Base-by-base conservation (phyloP, 2,113 vertebrate species). In the Mastomys coucha region DNA sequence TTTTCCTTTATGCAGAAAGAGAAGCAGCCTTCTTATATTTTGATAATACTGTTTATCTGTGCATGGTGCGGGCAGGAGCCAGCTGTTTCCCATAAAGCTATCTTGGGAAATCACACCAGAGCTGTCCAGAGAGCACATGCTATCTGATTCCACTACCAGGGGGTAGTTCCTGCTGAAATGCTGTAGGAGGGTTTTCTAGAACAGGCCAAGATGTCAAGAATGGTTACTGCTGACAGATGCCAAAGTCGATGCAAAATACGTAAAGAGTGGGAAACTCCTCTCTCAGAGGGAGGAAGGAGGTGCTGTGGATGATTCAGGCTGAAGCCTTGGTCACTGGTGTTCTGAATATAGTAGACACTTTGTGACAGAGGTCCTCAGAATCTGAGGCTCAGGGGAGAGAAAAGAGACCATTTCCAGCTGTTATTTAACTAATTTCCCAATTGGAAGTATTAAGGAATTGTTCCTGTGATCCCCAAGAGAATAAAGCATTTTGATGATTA, bases 81-180 rank as follows among this genome's bases (percentile, higher is more conserved):
- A 76, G 91, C 92, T 98, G 94, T 96, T 94, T 97, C 84, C 93
- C 19, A 3, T 78, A 96, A 93, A 88, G 92, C 45, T 92, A 95
- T 49, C 77, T 95, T 39, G 20, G 88, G 86, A 98, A 98, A 92
- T 65, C 63, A 76, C 75, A 53, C 8, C 80, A 67, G 84, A 95
- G 89, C 84, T 84, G 19, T 94, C 94, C 95, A 89, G 49, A 91
- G 39, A 85, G 93, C 90, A 96, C 91, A 95, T 95, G 80, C 90
- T 93, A 58, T 49, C 85, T 95, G 97, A 94, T 1, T 82, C 69
- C 82, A 76, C 75, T 96, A 89, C 73, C 26, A 73, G 96, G 87
- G 81, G 70, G 53, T 72, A 58, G 82, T 95, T 97, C 94, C 90
- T 96, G 67, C 39, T 95, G 94, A 92, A 91, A 67, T 31, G 33